These are phyloP conservation scores for Ursus arctos DNA, from an alignment of 2,113 vertebrate genomes.

Conservation along the genomic window DNA sequence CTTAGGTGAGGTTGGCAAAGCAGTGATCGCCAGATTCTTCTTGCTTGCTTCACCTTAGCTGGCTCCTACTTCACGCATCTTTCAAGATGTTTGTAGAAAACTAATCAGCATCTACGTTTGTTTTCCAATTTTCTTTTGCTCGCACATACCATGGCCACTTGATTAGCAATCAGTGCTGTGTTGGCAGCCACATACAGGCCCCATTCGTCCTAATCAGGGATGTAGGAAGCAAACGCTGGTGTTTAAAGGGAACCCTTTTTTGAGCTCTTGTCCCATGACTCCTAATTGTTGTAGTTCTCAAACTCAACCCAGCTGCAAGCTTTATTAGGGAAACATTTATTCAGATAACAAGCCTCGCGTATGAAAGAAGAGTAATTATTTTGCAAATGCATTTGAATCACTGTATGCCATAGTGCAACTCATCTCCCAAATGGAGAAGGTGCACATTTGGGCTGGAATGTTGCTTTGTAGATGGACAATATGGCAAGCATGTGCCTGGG, in stretches of 20 bases:
- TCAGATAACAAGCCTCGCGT: constrained; percentile 77
- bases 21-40: neutral
- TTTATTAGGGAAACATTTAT: constrained; percentile 84
- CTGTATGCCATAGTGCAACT: constrained; percentile 30
- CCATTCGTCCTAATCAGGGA: constrained; percentile 70
- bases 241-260: constrained; percentile 76
- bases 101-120: constrained; percentile 74
- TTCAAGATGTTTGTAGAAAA: constrained; percentile 79
- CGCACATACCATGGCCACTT: constrained; percentile 70
- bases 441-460: constrained; percentile 55
- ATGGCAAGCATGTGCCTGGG: neutral
- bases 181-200: constrained; percentile 51
- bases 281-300: constrained; percentile 81
- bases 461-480: constrained; percentile 70
- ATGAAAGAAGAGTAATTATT: constrained; percentile 78
- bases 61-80: neutral
- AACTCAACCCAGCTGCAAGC: constrained; percentile 81
- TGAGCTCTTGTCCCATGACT: constrained; percentile 80
- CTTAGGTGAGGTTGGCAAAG: neutral
- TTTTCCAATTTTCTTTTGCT: constrained; percentile 75
- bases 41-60: constrained; percentile 9
- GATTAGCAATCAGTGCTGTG: constrained; percentile 79
- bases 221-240: constrained; percentile 65
- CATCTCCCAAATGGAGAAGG: constrained; percentile 47
- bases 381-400: constrained; percentile 72